Conservation (phyloP, 2,113 vertebrate species). For the Pyrgilauda ruficollis region DNA sequence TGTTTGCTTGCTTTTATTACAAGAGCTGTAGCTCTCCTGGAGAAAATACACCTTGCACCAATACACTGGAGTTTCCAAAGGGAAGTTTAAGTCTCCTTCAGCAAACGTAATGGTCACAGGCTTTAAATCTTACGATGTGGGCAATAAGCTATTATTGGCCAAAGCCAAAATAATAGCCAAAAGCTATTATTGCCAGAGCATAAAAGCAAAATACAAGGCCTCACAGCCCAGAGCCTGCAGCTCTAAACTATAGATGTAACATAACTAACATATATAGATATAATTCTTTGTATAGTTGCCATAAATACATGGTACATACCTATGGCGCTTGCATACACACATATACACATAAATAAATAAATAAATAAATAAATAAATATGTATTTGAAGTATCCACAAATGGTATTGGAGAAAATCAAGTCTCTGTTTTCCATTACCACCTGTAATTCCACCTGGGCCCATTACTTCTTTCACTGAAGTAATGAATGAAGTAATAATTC, state of each 20-base stretch:
- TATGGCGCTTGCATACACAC: background rate
- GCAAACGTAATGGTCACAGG: background rate
- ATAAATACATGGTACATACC: background rate
- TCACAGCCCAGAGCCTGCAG: background rate
- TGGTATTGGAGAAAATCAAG: background rate
- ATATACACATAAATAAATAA: background rate
- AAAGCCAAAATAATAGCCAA: background rate
- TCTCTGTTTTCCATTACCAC: background rate
- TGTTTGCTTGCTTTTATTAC: conserved; percentile 28
- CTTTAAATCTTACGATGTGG: background rate
- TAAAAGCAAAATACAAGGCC: background rate
- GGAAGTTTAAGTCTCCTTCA: conserved; percentile 1
- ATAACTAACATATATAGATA: background rate
- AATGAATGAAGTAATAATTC: background rate
- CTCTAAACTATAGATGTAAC: background rate
- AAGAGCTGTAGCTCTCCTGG: background rate
- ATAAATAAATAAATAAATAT: too few relatives aligned
- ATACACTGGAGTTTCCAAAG: background rate
- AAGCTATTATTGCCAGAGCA: background rate
- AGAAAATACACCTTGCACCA: background rate
- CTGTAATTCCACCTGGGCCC: background rate
- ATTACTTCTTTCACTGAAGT: background rate
- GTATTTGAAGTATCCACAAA: background rate
- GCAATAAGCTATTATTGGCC: conserved; percentile 1
- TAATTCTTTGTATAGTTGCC: background rate